Percentiles rank a stretch among this genome's conserved stretches.
Conservation (phyloP, 2,113 vertebrate genomes). For the Gallinago jamesoni region DNA sequence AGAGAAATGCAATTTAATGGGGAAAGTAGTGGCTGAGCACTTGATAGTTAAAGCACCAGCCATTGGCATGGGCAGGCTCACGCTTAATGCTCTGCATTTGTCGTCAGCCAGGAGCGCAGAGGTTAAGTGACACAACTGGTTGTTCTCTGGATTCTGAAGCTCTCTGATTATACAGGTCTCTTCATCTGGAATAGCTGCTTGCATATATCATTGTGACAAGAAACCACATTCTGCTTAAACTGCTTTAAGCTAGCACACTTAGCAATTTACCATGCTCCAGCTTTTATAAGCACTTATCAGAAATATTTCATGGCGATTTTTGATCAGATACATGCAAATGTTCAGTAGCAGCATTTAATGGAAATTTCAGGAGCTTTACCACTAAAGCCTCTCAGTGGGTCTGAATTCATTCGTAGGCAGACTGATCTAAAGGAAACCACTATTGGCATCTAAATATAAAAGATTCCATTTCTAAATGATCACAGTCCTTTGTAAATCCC, state of each 20-base stretch:
- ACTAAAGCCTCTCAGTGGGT: neutral
- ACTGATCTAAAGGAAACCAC: neutral
- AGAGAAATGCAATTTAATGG: neutral
- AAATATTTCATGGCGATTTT: constrained; percentile 9
- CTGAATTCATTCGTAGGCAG: neutral
- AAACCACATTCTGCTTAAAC: neutral
- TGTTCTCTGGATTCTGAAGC: neutral
- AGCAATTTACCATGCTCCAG: neutral
- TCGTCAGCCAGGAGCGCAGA: neutral
- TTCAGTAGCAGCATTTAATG: neutral
- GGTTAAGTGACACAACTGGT: neutral
- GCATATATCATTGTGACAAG: neutral
- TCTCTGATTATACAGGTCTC: neutral
- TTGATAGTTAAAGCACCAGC: neutral
- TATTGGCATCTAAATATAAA: neutral
- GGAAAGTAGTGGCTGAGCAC: neutral
- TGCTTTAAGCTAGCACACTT: neutral
- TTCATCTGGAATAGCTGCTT: neutral
- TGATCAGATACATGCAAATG: neutral
- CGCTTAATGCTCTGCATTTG: neutral
- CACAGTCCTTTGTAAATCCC: neutral
- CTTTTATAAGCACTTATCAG: constrained; percentile 23
- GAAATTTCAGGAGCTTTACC: neutral
- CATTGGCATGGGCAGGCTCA: neutral
- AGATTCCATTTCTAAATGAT: neutral